Evolutionary conservation across 2,888 invertebrate genomes (phyloP).

Genomic region (Yponomeuta plumbellus): DNA sequence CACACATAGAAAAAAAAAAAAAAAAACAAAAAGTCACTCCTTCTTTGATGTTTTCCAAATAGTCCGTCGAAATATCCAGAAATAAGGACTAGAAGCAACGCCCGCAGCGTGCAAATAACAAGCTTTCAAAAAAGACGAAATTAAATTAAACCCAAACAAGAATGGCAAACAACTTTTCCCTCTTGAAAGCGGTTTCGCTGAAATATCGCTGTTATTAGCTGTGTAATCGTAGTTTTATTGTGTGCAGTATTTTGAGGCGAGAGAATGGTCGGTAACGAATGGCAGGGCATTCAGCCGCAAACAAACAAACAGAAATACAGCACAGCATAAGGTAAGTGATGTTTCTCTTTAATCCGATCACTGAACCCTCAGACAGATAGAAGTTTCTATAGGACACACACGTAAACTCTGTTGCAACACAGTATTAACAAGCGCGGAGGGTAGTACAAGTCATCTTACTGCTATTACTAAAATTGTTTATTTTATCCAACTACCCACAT

Average conservation of each 20-base stretch:
- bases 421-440: too few species aligned
- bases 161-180: background rate
- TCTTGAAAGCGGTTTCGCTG: background rate
- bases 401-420: too few species aligned
- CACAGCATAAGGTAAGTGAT: background rate
- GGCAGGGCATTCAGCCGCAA: background rate
- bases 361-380: background rate
- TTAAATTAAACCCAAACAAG: background rate
- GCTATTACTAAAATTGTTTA: too few species aligned
- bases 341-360: background rate
- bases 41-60: too few species aligned
- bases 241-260: background rate
- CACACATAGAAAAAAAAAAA: too few species aligned
- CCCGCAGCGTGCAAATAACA: background rate
- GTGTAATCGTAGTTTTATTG: slow-evolving; percentile 9
- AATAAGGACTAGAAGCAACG: background rate
- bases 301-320: background rate
- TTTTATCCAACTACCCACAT: too few species aligned
- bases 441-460: too few species aligned
- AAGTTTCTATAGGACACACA: too few species aligned
- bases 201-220: slow-evolving; percentile 4
- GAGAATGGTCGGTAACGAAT: background rate
- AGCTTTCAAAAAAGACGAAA: background rate
- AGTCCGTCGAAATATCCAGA: too few species aligned
- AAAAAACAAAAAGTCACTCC: too few species aligned